Evolutionary conservation across 2,797 vertebrate genomes (phyloP).

Genomic region (Sparidentex hasta): DNA sequence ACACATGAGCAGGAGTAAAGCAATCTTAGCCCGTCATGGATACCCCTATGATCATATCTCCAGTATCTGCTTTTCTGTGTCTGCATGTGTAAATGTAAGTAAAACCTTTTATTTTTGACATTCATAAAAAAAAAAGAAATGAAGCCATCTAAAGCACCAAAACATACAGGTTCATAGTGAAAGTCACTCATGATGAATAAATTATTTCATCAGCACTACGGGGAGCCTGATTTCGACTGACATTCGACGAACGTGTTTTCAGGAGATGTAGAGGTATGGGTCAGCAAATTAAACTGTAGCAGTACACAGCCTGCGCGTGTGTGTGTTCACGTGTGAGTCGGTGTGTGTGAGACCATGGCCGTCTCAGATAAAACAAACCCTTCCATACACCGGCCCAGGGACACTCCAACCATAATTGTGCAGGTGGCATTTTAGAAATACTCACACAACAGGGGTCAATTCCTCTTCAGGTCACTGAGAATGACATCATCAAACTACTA

Average conservation of each 20-base stretch:
- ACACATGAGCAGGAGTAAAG: conserved; percentile 31
- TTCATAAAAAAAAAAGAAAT: not conserved
- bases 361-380: conserved; percentile 76
- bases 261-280: conserved; percentile 68
- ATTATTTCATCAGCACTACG: conserved; percentile 80
- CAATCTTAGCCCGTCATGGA: conserved; percentile 38
- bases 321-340: conserved; percentile 11
- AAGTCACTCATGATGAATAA: conserved; percentile 82
- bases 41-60: conserved; percentile 14
- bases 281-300: conserved; percentile 76
- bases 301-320: not conserved
- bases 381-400: conserved; percentile 62
- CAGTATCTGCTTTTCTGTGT: conserved; percentile 7
- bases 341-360: not conserved
- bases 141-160: not conserved
- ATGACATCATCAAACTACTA: conserved; percentile 89
- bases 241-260: conserved; percentile 75
- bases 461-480: conserved; percentile 88
- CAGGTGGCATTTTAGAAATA: conserved; percentile 87
- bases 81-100: conserved; percentile 36
- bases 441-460: conserved; percentile 84
- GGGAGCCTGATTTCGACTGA: conserved; percentile 80
- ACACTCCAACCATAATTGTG: conserved; percentile 82
- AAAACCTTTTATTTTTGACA: conserved; percentile 7
- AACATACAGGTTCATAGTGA: too few species aligned